These are phyloP conservation scores for Prolemur simus DNA, from an alignment of 2,113 vertebrate genomes.

Conservation along the genomic window DNA sequence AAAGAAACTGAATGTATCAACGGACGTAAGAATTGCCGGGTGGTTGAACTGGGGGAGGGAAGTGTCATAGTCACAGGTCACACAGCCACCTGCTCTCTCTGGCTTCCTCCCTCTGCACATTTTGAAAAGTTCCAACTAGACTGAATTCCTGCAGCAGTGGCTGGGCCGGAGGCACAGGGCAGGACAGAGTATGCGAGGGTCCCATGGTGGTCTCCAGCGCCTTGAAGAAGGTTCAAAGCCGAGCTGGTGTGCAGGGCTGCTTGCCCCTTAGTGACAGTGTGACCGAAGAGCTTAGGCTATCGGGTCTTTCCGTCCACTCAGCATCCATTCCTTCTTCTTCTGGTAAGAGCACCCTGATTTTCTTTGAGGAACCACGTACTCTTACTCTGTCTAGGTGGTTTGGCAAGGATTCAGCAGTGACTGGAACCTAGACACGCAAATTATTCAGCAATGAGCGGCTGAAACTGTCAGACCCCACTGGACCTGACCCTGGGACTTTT, in stretches of 20 bases:
- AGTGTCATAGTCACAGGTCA: neutral
- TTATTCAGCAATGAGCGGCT: neutral
- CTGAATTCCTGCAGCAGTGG: neutral
- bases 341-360: neutral
- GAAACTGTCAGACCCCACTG: neutral
- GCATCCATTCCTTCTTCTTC: neutral
- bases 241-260: neutral
- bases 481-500: neutral
- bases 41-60: neutral
- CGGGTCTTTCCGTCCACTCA: neutral
- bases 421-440: too few relatives aligned
- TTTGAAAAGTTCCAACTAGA: neutral
- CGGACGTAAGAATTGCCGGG: neutral
- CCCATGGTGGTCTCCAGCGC: neutral
- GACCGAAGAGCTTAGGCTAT: neutral
- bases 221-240: neutral
- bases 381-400: too few relatives aligned
- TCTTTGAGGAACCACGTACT: neutral
- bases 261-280: neutral
- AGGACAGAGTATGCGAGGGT: neutral
- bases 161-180: neutral
- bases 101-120: neutral
- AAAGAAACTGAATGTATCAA: neutral
- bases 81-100: neutral
- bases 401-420: neutral